phyloP scores from a whole-genome alignment of 2,888 invertebrate genomes.

The Agrotis ipsilon region DNA sequence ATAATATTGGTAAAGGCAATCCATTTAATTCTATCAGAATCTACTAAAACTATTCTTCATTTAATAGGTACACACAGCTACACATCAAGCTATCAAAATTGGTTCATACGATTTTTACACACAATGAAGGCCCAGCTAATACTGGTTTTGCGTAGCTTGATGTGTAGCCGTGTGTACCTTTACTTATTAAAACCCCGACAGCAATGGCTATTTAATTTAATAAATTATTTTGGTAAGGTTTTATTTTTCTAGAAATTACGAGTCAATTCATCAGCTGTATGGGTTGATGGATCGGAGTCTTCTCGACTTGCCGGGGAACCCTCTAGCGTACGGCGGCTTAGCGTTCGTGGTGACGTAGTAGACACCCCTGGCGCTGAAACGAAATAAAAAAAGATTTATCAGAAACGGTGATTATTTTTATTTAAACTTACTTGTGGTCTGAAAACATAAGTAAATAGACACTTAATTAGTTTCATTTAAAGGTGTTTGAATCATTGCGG shows the following conservation, averaged over 20 bases:
- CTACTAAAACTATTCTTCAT: slow-evolving; percentile 10
- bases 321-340: slow-evolving; percentile 96
- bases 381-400: slow-evolving; percentile 46
- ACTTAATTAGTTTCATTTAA: too few species aligned
- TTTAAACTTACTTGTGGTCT: too few species aligned
- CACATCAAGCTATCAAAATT: too few species aligned
- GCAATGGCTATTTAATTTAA: slow-evolving; percentile 42
- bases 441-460: too few species aligned
- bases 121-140: too few species aligned
- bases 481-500: too few species aligned
- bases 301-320: slow-evolving; percentile 93
- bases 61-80: too few species aligned
- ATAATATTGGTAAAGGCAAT: slow-evolving; percentile 17
- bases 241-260: slow-evolving; percentile 13
- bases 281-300: slow-evolving; percentile 80
- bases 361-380: slow-evolving; percentile 94
- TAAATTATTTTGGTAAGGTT: slow-evolving; percentile 58
- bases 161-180: too few species aligned
- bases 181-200: slow-evolving; percentile 42
- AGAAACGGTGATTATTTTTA: too few species aligned
- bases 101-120: too few species aligned
- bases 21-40: neutral
- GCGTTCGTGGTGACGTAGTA: slow-evolving; percentile 97
- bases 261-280: slow-evolving; percentile 77
- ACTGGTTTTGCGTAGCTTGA: too few species aligned